Evolutionary conservation across 2,113 vertebrate species (phyloP).

Genomic region (Hydrolagus affinis): DNA sequence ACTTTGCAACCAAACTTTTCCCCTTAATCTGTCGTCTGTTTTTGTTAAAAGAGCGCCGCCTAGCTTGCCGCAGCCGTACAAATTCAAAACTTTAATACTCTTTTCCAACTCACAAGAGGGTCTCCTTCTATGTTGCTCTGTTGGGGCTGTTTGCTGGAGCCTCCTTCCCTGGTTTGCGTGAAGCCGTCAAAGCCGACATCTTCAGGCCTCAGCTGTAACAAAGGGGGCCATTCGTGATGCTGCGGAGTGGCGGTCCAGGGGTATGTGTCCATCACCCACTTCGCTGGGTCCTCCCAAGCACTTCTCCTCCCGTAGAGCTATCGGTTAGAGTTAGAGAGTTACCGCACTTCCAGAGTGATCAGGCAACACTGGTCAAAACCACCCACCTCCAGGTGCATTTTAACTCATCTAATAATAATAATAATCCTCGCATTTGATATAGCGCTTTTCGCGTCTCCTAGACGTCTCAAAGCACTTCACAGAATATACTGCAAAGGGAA

Average conservation of each 20-base stretch:
- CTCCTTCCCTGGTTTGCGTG: conserved; percentile 72
- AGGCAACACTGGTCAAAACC: not conserved
- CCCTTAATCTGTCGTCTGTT: too few relatives aligned
- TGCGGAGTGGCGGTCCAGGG: conserved; percentile 76
- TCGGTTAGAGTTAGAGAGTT: conserved; percentile 27
- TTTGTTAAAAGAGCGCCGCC: not conserved
- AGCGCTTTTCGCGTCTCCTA: too few relatives aligned
- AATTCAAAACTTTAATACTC: not conserved
- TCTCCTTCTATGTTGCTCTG: conserved; percentile 82
- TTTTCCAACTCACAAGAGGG: conserved; percentile 73
- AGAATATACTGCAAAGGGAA: too few relatives aligned
- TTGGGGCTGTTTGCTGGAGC: conserved; percentile 67
- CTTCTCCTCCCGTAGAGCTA: conserved; percentile 86
- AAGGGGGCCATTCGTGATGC: conserved; percentile 83
- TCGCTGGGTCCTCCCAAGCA: conserved; percentile 89
- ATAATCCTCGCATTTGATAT: too few relatives aligned
- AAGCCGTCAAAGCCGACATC: conserved; percentile 93
- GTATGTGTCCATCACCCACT: conserved; percentile 91
- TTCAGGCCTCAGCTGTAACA: conserved; percentile 87
- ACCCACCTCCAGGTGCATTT: not conserved
- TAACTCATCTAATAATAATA: not conserved
- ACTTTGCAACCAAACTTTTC: not conserved
- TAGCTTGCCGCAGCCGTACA: not conserved
- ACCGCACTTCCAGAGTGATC: too few relatives aligned
- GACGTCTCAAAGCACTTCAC: too few relatives aligned